Evolutionary conservation across 2,797 vertebrate genomes (phyloP), one percentile per base, ranked within the genome.

Genomic region (Danio jaintianensis): DNA sequence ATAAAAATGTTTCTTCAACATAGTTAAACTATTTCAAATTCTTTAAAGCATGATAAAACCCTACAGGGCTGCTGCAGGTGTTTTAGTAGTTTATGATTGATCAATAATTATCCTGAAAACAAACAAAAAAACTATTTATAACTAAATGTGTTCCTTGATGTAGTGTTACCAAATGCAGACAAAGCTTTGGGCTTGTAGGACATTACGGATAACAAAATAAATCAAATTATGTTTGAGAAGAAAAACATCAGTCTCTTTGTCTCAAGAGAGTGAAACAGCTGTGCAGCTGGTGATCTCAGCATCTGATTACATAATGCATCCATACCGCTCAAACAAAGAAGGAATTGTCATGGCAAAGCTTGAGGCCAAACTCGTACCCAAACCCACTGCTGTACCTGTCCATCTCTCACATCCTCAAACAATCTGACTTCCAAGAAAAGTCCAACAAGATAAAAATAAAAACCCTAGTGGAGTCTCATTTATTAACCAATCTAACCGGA

Each of bases 281-380:
- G 61, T 67, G 61, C 61, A 68, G 12, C 75, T 79, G 83, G 79
- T 88, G 87, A 90, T 87, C 86, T 92, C 90, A 89, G 38, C 55
- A 10, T n/a, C 79, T 86, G 84, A 82, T 90, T 90, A 86, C 83
- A 82, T 89, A 90, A 91, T 50, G 15, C 59, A 75, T 83, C 86
- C 77, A 86, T 85, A 79, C 59, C 75, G 78, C 66, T 68, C 79
- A 86, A 86, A 74, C 77, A 78, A 68, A 76, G 63, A 79, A 4
- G 16, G 64, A 69, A 16, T 53, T 68, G 63, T 76, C 18, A 43
- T 36, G 12, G 59, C 47, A 53, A 75, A 52, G 47, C 47, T 43
- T 15, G 29, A 75, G 12, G 12, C 47, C 52, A 69, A 15, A 69
- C 64, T 53, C 18, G 59, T 10, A 64, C 38, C 40, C 62, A 29